Conservation (phyloP, 1,140 invertebrate genomes). For the Oscheius sp. region DNA sequence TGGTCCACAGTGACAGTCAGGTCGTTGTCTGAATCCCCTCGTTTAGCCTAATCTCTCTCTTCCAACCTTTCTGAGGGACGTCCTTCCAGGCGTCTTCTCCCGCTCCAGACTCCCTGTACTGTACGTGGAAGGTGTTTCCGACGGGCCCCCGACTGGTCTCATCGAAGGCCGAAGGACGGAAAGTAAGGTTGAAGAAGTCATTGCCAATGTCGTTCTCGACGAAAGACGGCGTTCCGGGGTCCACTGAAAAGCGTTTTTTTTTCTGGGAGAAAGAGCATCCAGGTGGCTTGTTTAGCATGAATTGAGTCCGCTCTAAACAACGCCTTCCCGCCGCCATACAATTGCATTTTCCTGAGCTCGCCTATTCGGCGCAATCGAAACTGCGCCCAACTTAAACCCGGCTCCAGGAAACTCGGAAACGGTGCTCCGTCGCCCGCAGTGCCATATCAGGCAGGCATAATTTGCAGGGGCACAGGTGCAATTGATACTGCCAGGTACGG, state of each 20-base stretch:
- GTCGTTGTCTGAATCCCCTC: constrained; percentile 41
- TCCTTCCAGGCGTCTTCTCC: constrained; percentile 54
- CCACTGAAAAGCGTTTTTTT: constrained; percentile 57
- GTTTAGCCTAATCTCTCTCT: background rate
- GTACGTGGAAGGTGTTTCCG: constrained; percentile 52
- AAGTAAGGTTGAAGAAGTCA: constrained; percentile 58
- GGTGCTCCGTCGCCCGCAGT: too few relatives aligned
- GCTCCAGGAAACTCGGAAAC: too few relatives aligned
- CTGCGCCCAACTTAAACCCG: too few relatives aligned
- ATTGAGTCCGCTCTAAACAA: too few relatives aligned
- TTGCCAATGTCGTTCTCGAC: constrained; percentile 51
- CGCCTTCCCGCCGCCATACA: background rate
- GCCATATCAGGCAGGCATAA: too few relatives aligned
- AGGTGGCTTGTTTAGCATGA: background rate
- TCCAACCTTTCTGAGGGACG: constrained; percentile 15
- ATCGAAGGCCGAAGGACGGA: constrained; percentile 55
- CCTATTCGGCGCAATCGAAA: too few relatives aligned
- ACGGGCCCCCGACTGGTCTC: constrained; percentile 47
- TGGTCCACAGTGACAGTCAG: constrained; percentile 72
- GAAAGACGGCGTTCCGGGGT: constrained; percentile 50
- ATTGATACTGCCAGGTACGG: too few relatives aligned
- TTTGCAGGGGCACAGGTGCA: too few relatives aligned
- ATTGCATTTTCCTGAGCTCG: background rate
- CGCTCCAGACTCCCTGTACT: constrained; percentile 46
- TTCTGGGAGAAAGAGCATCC: background rate